These are phyloP conservation scores for Myripristis jacobus DNA, from an alignment of 2,797 vertebrate genomes.

Conservation along the genomic window DNA sequence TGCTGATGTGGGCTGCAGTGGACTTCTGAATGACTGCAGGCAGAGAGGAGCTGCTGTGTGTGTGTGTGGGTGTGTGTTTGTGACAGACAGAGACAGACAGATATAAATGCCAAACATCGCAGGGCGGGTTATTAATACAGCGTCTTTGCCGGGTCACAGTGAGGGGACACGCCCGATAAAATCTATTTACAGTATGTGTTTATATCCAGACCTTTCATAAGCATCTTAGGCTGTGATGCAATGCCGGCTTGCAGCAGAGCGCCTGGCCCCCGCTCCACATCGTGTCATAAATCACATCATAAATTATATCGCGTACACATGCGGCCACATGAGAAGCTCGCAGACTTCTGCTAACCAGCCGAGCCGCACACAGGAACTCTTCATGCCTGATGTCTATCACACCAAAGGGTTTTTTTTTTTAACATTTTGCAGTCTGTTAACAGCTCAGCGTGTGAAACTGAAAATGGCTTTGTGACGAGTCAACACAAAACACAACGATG, in stretches of 20 bases:
- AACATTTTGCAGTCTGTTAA: not conserved
- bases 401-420: too few species aligned
- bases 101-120: conserved; percentile 20
- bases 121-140: conserved; percentile 30
- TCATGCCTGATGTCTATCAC: not conserved
- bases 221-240: conserved; percentile 25
- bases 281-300: conserved; percentile 32
- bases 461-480: not conserved
- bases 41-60: not conserved
- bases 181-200: conserved; percentile 35
- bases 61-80: not conserved
- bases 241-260: not conserved
- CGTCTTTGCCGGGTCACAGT: conserved; percentile 24
- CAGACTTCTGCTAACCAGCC: not conserved
- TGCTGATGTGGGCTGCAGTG: too few species aligned
- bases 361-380: not conserved
- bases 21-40: conserved; percentile 5
- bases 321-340: conserved; percentile 5
- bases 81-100: not conserved
- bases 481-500: too few species aligned
- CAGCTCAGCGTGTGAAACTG: not conserved
- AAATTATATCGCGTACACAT: conserved; percentile 13
- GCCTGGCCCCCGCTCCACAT: conserved; percentile 16
- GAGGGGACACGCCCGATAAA: conserved; percentile 18
- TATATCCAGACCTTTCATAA: conserved; percentile 25